Evolutionary conservation across 2,113 vertebrate genomes (phyloP).

Genomic region (Scartelaos histophorus): DNA sequence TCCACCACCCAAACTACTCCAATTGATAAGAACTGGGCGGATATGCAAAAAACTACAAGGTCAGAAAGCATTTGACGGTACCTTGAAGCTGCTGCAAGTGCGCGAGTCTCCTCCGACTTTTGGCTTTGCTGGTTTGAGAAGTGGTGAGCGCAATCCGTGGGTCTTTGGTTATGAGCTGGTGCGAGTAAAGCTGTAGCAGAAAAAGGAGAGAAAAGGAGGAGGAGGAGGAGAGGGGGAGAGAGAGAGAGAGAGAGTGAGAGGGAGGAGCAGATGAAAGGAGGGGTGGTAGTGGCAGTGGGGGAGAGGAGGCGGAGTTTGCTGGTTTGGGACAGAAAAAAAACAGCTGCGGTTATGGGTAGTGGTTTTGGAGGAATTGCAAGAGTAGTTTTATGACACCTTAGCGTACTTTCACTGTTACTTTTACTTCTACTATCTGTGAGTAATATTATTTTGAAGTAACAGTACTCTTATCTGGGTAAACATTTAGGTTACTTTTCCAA

Average conservation of each 20-base stretch:
- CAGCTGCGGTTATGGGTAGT: conserved; percentile 12
- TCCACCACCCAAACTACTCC: conserved; percentile 5
- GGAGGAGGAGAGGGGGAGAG: conserved; percentile 44
- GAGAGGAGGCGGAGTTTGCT: conserved; percentile 55
- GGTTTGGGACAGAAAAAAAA: conserved; percentile 13
- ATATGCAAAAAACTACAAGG: neutral
- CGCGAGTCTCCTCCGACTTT: conserved; percentile 28
- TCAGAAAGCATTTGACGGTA: conserved; percentile 40
- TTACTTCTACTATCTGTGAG: neutral
- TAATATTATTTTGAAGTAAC: no score
- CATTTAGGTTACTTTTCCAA: neutral
- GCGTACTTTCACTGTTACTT: neutral
- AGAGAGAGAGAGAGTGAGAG: conserved; percentile 13
- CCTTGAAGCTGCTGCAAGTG: conserved; percentile 50
- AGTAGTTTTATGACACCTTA: no score
- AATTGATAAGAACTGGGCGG: conserved; percentile 1
- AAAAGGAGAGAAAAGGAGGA: conserved; percentile 24
- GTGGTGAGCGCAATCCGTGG: conserved; percentile 21
- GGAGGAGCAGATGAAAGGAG: neutral
- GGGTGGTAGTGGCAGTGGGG: conserved; percentile 59
- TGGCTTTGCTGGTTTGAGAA: conserved; percentile 36
- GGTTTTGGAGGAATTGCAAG: no score
- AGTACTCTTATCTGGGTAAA: no score
- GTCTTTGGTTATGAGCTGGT: conserved; percentile 58
- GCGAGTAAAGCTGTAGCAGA: conserved; percentile 33